Evolutionary conservation across 2,888 invertebrate genomes (phyloP).

Genomic region (Nesidiocoris tenuis): DNA sequence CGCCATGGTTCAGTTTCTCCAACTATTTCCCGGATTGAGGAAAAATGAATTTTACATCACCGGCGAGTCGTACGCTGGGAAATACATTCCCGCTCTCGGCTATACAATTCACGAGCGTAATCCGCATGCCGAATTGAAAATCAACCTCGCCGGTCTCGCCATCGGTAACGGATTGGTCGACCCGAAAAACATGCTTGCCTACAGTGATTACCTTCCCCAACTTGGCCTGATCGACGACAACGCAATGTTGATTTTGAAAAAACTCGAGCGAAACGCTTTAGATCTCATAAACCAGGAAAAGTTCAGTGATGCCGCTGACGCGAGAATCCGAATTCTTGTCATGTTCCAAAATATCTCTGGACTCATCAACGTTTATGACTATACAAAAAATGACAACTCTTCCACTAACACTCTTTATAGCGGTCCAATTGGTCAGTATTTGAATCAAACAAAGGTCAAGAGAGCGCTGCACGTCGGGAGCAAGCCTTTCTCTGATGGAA

Average conservation of each 20-base stretch:
- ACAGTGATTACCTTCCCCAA: constrained; percentile 59
- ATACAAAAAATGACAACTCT: constrained; percentile 56
- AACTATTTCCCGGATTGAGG: constrained; percentile 60
- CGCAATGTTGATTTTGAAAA: constrained; percentile 51
- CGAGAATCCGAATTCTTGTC: constrained; percentile 25
- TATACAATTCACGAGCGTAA: constrained; percentile 60
- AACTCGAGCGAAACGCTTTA: constrained; percentile 36
- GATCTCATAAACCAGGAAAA: constrained; percentile 22
- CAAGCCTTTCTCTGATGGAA: constrained; percentile 20
- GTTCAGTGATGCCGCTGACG: constrained; percentile 33
- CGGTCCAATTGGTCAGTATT: neutral
- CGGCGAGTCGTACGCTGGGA: constrained; percentile 66
- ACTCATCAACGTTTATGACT: constrained; percentile 60
- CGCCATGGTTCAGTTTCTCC: constrained; percentile 62
- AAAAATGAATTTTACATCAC: constrained; percentile 61
- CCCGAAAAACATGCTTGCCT: constrained; percentile 58
- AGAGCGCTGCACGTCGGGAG: constrained; percentile 49
- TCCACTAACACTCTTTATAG: too few species aligned
- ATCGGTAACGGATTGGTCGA: constrained; percentile 61
- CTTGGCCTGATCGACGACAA: constrained; percentile 56
- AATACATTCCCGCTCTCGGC: constrained; percentile 59
- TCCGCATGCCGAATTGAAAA: constrained; percentile 56
- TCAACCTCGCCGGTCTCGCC: constrained; percentile 61
- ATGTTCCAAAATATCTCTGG: constrained; percentile 7
- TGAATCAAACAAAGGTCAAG: constrained; percentile 22